These are phyloP conservation scores for Stenichneumon culpator DNA, from an alignment of 2,888 invertebrate species.

Conservation along the genomic window DNA sequence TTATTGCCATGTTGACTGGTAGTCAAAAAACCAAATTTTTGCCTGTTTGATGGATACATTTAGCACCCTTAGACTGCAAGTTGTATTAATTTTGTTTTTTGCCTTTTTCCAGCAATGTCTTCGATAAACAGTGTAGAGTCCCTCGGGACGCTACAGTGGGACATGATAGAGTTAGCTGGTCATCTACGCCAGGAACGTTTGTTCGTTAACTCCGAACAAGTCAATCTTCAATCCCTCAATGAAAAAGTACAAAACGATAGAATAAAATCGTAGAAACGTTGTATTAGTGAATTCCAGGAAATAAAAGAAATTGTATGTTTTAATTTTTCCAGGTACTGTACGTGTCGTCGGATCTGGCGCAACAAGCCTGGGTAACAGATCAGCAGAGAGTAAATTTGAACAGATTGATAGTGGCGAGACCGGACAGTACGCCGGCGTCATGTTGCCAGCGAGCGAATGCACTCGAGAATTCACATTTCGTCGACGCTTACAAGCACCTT, in stretches of 20 bases:
- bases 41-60: neutral
- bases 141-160: constrained; percentile 84
- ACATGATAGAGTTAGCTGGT: constrained; percentile 88
- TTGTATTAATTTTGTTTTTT: neutral
- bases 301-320: neutral
- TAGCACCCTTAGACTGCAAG: neutral
- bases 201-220: constrained; percentile 94
- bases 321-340: constrained; percentile 84
- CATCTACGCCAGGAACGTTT: constrained; percentile 94
- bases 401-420: constrained; percentile 90
- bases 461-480: constrained; percentile 89
- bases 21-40: too few relatives aligned
- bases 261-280: neutral
- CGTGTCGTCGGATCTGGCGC: constrained; percentile 88
- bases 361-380: constrained; percentile 95
- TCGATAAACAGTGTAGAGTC: constrained; percentile 83
- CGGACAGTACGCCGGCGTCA: constrained; percentile 91
- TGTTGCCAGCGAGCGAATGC: constrained; percentile 91
- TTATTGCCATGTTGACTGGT: too few relatives aligned
- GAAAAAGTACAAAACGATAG: constrained; percentile 88
- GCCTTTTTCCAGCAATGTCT: constrained; percentile 78
- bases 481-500: constrained; percentile 93
- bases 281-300: neutral
- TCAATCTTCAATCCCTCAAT: constrained; percentile 92
- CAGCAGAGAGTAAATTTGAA: constrained; percentile 94